A percentile compares a stretch with the other conserved stretches of the same genome.
Conservation (phyloP, 2,888 invertebrate genomes). For the Ophraella communa region DNA sequence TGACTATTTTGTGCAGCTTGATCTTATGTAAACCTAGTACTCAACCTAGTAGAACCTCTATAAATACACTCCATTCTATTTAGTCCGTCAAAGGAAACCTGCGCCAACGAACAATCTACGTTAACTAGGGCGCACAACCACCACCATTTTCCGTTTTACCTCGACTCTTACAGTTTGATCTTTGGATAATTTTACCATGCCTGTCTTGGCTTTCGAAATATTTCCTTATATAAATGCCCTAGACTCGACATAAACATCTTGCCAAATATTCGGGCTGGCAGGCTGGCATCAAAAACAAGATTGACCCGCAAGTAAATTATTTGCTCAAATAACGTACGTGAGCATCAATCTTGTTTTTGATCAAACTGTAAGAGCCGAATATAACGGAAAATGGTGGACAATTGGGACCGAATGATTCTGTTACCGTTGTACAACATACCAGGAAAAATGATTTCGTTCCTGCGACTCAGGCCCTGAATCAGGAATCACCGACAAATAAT, state of each 20-base stretch:
- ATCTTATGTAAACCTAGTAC: constrained; percentile 60
- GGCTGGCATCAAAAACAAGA: constrained; percentile 71
- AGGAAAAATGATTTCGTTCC: constrained; percentile 59
- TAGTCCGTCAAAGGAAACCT: constrained; percentile 81
- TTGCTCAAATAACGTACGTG: too few species aligned
- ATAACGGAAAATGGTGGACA: constrained; percentile 83
- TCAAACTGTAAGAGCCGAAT: constrained; percentile 86
- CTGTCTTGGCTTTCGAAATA: constrained; percentile 80
- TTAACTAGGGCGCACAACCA: constrained; percentile 76
- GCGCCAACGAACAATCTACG: constrained; percentile 88
- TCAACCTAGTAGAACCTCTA: constrained; percentile 86
- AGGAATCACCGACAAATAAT: constrained; percentile 34
- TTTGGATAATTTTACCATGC: constrained; percentile 85
- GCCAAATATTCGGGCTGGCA: constrained; percentile 84
- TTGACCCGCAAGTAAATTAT: constrained; percentile 72
- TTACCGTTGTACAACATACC: constrained; percentile 81
- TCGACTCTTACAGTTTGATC: constrained; percentile 86
- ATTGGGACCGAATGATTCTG: constrained; percentile 52
- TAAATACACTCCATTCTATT: constrained; percentile 91
- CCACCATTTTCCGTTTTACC: constrained; percentile 87
- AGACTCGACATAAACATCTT: constrained; percentile 84
- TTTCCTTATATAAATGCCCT: constrained; percentile 82
- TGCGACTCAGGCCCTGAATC: not conserved
- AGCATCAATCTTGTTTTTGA: too few species aligned
- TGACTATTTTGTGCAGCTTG: constrained; percentile 53